Conservation (phyloP, 2,113 vertebrate genomes). For the Poeciliopsis occidentalis region DNA sequence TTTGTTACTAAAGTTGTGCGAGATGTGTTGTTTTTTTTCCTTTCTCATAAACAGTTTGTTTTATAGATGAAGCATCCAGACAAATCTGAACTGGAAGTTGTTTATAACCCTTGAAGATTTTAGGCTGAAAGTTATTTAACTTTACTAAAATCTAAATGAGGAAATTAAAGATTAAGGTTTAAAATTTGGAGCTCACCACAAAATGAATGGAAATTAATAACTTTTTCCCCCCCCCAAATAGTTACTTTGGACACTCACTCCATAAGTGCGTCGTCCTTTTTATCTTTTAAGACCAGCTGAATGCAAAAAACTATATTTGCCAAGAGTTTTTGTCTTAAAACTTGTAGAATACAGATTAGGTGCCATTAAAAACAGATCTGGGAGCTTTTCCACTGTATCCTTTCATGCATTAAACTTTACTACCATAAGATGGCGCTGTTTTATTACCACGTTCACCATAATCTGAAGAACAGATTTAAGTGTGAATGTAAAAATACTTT, state of each 20-base stretch:
- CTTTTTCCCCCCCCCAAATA: no score
- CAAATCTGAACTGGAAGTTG: no score
- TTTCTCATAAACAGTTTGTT: no score
- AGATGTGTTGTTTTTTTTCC: not conserved
- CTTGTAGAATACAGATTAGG: not conserved
- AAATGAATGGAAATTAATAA: no score
- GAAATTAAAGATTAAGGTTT: no score
- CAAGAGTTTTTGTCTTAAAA: not conserved
- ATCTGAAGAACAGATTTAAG: not conserved
- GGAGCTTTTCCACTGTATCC: not conserved
- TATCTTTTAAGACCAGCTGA: not conserved
- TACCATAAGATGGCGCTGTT: slow-evolving; percentile 36
- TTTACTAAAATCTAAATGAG: no score
- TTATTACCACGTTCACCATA: not conserved
- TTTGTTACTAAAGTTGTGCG: slow-evolving; percentile 76
- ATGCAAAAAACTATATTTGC: not conserved
- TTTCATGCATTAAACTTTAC: not conserved
- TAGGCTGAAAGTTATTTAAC: no score
- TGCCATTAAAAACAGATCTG: not conserved
- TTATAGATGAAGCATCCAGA: no score
- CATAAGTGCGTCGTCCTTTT: not conserved
- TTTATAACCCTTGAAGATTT: no score
- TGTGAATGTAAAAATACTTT: not conserved
- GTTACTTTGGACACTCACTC: no score
- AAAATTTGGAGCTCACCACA: no score